phyloP scores from a whole-genome alignment of 2,888 invertebrate genomes.

The Slavum lentiscoides region DNA sequence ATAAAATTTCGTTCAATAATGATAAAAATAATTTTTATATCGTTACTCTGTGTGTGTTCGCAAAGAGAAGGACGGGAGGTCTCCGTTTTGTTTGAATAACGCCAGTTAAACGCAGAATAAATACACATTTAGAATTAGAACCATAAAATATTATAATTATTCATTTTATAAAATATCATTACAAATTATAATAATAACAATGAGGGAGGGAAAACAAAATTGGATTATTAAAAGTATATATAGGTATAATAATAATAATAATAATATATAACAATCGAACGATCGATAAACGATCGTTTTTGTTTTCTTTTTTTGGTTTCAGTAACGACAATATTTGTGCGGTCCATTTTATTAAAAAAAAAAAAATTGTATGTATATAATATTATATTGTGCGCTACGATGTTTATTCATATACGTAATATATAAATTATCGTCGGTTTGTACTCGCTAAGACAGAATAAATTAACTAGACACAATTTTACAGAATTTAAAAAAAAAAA shows the following conservation, averaged over 20 bases:
- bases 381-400: conserved; percentile 38
- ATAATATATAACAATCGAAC: conserved; percentile 26
- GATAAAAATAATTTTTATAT: no score
- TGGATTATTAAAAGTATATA: conserved; percentile 21
- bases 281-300: conserved; percentile 24
- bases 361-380: conserved; percentile 30
- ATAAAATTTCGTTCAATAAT: no score
- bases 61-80: no score
- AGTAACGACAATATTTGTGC: conserved; percentile 38
- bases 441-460: conserved; percentile 40
- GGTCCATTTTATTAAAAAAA: conserved; percentile 19
- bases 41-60: no score
- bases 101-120: no score
- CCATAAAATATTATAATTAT: conserved; percentile 52
- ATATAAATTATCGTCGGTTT: conserved; percentile 32
- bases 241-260: background rate
- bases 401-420: conserved; percentile 27
- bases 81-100: no score
- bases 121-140: conserved; percentile 9
- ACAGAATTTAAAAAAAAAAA: conserved; percentile 18
- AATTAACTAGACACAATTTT: conserved; percentile 38
- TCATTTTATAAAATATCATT: conserved; percentile 52
- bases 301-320: conserved; percentile 34
- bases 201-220: conserved; percentile 39
- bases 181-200: conserved; percentile 52